Evolutionary conservation across 2,797 vertebrate species (phyloP), one percentile per base, ranked within the genome.

Genomic region (Glyptemys insculpta): DNA sequence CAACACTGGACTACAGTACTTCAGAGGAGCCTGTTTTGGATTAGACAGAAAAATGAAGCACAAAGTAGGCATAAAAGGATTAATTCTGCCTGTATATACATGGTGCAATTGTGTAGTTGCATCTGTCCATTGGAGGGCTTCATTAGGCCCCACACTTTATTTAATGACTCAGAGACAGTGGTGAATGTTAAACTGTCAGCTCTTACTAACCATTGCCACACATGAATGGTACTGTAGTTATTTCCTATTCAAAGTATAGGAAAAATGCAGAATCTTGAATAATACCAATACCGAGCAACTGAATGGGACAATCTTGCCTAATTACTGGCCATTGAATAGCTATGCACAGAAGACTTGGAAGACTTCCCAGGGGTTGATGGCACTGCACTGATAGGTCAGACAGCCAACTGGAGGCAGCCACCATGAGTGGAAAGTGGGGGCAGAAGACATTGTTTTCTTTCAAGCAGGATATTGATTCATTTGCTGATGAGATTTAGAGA

Each of bases 221-320:
- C 72, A 86, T 14, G 86, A 92, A 31, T 41, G 7, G n/a, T 41
- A 79, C 2, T 12, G 6, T 34, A 59, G 21, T 21, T 95, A 74
- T 90, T 88, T 93, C 29, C 23, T 47, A 5, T 91, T 83, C 50
- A 34, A 74, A 92, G 3, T 25, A 50, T 47, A 74, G 72, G 37
- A 23, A 12, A 44, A 44, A 74, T 44, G 72, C 72, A 72, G 37
- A 72, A 41, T 72, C 19, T 72, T 23, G 21, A 41, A 41, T 41
- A 72, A 41, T 21, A 6, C 4, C 81, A 34, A 72, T 2, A 78
- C 5, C 0, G 62, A 87, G 59, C 81, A 50, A 14, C 3, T 37
- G 4, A 56, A 79, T 5, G 74, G 6, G 50, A 72, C 2, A 23
- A 2, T 93, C 89, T 88, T 83, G 12, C 79, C 27, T 72, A 8